Conservation (phyloP, 2,888 invertebrate species). For the Mesodorylaimus sp. region DNA sequence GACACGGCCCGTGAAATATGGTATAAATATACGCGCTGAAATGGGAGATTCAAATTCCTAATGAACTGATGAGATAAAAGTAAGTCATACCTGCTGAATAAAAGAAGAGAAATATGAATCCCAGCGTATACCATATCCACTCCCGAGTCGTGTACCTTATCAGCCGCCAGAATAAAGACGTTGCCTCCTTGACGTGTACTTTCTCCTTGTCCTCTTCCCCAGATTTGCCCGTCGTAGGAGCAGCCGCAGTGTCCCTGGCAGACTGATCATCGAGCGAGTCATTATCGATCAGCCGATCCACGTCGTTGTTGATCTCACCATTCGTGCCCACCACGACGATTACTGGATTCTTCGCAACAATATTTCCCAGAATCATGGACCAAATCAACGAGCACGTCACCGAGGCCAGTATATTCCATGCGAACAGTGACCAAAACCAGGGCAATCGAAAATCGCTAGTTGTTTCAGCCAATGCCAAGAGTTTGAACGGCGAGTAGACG, state of each 20-base stretch:
- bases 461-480: slow-evolving; percentile 2
- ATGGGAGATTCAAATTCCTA: no score
- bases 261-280: not conserved
- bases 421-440: not conserved
- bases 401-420: not conserved
- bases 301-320: not conserved
- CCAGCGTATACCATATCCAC: slow-evolving; percentile 21
- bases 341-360: not conserved
- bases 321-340: not conserved
- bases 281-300: not conserved
- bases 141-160: slow-evolving; percentile 19
- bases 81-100: slow-evolving; percentile 22
- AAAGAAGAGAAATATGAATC: slow-evolving; percentile 22
- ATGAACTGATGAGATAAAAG: no score
- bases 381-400: not conserved
- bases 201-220: not conserved
- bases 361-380: not conserved
- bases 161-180: slow-evolving; percentile 11
- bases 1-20: slow-evolving; percentile 23
- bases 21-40: slow-evolving; percentile 27
- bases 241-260: not conserved
- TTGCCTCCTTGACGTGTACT: not conserved
- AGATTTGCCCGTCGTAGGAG: not conserved
- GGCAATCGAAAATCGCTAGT: not conserved
- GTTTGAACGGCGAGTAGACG: slow-evolving; percentile 2